Conservation (phyloP, 2,888 invertebrate genomes). For the Achlya flavicornis region DNA sequence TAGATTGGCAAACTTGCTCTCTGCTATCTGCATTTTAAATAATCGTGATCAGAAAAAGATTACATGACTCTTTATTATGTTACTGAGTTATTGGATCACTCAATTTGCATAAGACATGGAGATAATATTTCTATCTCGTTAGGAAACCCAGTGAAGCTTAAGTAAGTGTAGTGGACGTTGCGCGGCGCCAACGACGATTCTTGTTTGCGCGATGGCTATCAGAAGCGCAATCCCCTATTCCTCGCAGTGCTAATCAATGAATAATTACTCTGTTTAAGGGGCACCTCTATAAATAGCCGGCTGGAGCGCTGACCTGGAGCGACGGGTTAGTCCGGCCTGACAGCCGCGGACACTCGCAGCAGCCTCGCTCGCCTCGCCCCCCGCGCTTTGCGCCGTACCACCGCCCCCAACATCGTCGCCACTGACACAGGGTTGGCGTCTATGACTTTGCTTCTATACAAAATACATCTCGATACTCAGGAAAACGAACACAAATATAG, state of each 20-base stretch:
- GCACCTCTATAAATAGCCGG: slow-evolving; percentile 83
- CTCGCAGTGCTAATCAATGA: slow-evolving; percentile 84
- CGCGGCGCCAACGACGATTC: slow-evolving; percentile 77
- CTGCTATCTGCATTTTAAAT: not conserved
- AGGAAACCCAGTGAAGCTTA: slow-evolving; percentile 31
- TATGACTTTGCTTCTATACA: not conserved
- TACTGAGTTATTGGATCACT: slow-evolving; percentile 8
- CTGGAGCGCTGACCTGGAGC: slow-evolving; percentile 84
- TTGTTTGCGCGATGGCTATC: slow-evolving; percentile 82
- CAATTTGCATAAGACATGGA: slow-evolving; percentile 5
- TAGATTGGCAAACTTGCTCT: not conserved
- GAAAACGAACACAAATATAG: not conserved
- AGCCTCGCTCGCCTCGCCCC: slow-evolving; percentile 57
- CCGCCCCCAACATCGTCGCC: slow-evolving; percentile 39
- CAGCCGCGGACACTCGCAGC: slow-evolving; percentile 78
- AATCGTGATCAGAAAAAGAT: not conserved
- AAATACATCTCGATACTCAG: not conserved
- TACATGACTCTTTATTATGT: not conserved
- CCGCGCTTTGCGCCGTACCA: slow-evolving; percentile 34
- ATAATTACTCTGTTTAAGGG: slow-evolving; percentile 85
- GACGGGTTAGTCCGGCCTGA: slow-evolving; percentile 83
- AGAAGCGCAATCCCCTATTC: slow-evolving; percentile 83
- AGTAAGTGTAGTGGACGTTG: slow-evolving; percentile 38
- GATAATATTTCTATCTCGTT: slow-evolving; percentile 17
- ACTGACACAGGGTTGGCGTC: slow-evolving; percentile 19